Evolutionary conservation across 2,888 invertebrate species (phyloP).

Genomic region (Drosophila quinaria): DNA sequence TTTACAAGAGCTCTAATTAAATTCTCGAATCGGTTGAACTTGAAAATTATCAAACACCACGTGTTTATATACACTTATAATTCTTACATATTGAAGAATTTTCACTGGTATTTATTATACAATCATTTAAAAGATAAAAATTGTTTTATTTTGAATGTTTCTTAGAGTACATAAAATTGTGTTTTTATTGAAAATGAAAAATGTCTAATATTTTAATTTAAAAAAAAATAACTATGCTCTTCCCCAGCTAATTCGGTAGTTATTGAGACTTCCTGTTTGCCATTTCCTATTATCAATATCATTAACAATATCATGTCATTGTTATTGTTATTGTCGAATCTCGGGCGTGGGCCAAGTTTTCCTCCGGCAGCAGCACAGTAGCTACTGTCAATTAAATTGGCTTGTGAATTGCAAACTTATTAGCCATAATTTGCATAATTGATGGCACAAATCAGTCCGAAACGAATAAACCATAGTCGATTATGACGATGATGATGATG

Average conservation of each 20-base stretch:
- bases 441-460: constrained; percentile 67
- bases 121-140: neutral
- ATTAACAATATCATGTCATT: constrained; percentile 25
- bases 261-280: neutral
- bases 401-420: constrained; percentile 75
- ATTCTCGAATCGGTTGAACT: constrained; percentile 50
- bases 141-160: neutral
- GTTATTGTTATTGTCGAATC: constrained; percentile 33
- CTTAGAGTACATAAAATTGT: neutral
- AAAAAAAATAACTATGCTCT: neutral
- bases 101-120: neutral
- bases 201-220: neutral
- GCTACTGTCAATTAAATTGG: constrained; percentile 67
- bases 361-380: constrained; percentile 53
- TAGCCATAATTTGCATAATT: constrained; percentile 81
- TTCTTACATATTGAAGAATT: neutral
- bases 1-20: constrained; percentile 57
- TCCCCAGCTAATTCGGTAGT: neutral
- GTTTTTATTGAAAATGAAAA: neutral
- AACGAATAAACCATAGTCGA: constrained; percentile 5
- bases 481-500: constrained; percentile 7
- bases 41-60: constrained; percentile 38
- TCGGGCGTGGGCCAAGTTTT: constrained; percentile 34
- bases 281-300: constrained; percentile 21
- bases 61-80: constrained; percentile 1